Evolutionary conservation across 30 jellyfish, hydroid and myxozoan genomes (phyloP), one percentile per base, ranked within the genome.

Genomic region (Aurelia aurita): DNA sequence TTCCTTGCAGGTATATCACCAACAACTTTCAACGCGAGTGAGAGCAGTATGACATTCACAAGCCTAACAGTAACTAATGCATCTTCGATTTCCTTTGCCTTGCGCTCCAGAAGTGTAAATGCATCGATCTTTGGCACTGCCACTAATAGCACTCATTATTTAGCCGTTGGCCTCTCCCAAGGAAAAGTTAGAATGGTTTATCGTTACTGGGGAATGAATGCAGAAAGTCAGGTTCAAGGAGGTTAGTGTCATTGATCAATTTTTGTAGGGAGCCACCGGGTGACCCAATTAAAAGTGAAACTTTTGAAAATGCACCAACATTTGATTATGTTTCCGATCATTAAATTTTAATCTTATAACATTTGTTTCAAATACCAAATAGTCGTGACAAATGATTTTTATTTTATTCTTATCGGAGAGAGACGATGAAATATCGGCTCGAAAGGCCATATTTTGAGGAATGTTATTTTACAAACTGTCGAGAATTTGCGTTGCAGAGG

Each of bases 1-100:
- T 87, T 49, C 49, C 23, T 74, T 44, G 26, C 77, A 90, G 95
- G 97, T 60, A 23, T 63, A 32, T 23, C 80, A 0, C 89, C 95
- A 23, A 6, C 34, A 25, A 90, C 97, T 0, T 84, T 76, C 82
- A 83, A 82, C 64, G 97, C 93, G 12, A 82, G 79, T 23, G 27
- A 5, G 34, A 90, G 97, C 62, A 19, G 77, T 29, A 84, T 69
- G 21, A 59, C 70, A 6, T 84, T 55, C 60, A 58, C 19, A 27
- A 27, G 25, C 0, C 43, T 54, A 28, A 43, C 19, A 26, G 23
- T 43, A n/a, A 58, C 76, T 65, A 59, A 57, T 63, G 79, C 69
- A 82, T 39, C 88, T 54, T 18, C 86, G 2, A 23, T 70, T 23
- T 77, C 79, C 35, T 85, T 85, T 75, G 47, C 79, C 2, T 47